These are phyloP conservation scores for Erethizon dorsatum DNA, from an alignment of 2,797 vertebrate genomes.

Conservation along the genomic window DNA sequence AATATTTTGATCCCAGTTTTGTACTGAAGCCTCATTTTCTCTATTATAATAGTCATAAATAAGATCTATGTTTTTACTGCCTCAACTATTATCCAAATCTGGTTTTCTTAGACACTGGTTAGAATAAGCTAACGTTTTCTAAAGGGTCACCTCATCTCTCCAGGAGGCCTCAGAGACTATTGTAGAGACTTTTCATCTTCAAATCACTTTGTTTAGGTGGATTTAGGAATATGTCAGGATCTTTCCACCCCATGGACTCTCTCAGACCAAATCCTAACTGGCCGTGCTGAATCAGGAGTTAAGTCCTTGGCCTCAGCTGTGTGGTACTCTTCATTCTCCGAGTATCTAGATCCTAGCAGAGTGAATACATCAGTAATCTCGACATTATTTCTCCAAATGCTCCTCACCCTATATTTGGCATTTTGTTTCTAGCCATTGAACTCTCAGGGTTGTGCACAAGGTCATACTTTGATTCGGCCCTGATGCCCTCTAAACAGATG, in stretches of 20 bases:
- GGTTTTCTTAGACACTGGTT: background rate
- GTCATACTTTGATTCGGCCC: constrained; percentile 14
- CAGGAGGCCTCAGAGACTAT: background rate
- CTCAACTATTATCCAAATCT: background rate
- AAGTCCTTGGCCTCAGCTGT: background rate
- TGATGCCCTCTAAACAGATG: constrained; percentile 32
- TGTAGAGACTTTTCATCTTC: background rate
- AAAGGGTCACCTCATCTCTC: background rate
- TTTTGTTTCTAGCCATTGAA: constrained; percentile 5
- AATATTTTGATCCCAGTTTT: background rate
- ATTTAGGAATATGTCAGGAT: background rate
- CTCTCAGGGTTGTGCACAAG: background rate
- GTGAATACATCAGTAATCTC: background rate
- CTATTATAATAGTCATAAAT: background rate
- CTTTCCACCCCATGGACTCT: background rate
- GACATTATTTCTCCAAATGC: background rate
- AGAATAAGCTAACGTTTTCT: background rate
- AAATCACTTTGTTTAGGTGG: background rate
- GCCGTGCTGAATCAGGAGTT: background rate
- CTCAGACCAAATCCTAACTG: background rate
- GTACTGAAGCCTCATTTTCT: background rate
- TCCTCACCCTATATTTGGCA: background rate
- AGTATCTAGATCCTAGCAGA: background rate
- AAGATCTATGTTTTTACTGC: background rate
- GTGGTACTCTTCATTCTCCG: background rate